Percentiles rank a stretch among this genome's conserved stretches.
phyloP scores from a whole-genome alignment of 1,140 invertebrate genomes.

The Drosophila kanapiae region DNA sequence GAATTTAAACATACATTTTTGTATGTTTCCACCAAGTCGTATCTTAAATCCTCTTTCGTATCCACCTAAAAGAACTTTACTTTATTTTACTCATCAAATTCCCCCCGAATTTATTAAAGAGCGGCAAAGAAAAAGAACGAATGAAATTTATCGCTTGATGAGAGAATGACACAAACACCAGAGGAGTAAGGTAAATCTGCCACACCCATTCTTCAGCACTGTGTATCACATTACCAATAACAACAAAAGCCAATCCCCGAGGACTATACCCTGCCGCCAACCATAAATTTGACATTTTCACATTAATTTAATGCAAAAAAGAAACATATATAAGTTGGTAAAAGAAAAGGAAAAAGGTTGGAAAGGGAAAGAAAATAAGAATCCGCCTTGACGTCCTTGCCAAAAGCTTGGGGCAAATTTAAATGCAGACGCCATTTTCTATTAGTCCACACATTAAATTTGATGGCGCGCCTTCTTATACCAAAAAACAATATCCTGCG shows the following conservation, averaged over 20 bases:
- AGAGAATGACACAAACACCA: constrained; percentile 5
- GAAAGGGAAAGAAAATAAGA: not conserved
- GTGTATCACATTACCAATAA: constrained; percentile 31
- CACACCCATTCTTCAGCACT: constrained; percentile 14
- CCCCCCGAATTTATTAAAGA: not conserved
- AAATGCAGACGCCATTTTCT: constrained; percentile 82
- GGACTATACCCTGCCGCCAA: not conserved
- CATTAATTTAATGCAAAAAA: constrained; percentile 54
- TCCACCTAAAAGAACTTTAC: not conserved
- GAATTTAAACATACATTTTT: not conserved
- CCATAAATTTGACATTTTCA: constrained; percentile 48
- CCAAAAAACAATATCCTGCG: constrained; percentile 41
- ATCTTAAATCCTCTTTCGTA: not conserved
- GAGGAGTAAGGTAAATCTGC: constrained; percentile 2
- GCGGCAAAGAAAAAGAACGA: not conserved
- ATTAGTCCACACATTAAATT: constrained; percentile 80
- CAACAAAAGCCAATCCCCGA: constrained; percentile 21
- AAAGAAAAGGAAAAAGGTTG: constrained; percentile 10
- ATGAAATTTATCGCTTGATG: constrained; percentile 11
- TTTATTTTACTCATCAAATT: not conserved
- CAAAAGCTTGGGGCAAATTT: constrained; percentile 54
- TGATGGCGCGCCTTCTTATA: constrained; percentile 66
- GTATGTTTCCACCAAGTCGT: not conserved
- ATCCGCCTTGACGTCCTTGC: constrained; percentile 53
- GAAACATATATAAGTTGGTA: constrained; percentile 2